Base-by-base conservation (phyloP, 2,797 vertebrate species). In the Danio choprae region DNA sequence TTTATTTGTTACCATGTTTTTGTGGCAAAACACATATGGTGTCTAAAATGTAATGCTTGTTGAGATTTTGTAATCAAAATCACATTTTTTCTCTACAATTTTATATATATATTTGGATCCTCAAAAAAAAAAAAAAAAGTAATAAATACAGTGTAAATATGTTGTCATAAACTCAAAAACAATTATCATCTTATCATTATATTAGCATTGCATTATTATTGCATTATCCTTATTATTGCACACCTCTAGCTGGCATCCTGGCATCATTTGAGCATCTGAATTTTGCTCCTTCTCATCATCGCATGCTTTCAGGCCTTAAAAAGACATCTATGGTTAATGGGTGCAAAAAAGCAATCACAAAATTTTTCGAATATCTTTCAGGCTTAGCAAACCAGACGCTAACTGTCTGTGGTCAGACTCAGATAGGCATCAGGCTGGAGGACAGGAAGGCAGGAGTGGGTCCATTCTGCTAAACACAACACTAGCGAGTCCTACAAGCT, bases 351-450 rank as follows among this genome's bases (percentile, higher is more conserved):
- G 64, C 36, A 62, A 64, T 65, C 50, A 58, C 46, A 9, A 29
- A n/a, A 84, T 74, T 70, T 79, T 83, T 83, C 7, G 69, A 64
- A 53, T 56, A 67, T 81, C 64, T 69, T 22, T 44, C 53, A 65
- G 38, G 43, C 75, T 64, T 79, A 40, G 51, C 38, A 51, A 44
- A 68, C 70, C 70, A 71, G 41, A 29, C 36, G 12, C 69, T 74
- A 78, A 65, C 73, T 41, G 81, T 75, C 81, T 84, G 50, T 58
- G 70, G 81, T 72, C 80, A 22, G 74, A 73, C 62, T 46, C 40
- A 67, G 86, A 87, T 81, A 87, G 81, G 55, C 81, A 84, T 84
- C 81, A 75, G 84, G 56, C 84, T 78, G 51, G 20, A 79, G 79
- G 74, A 81, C 71, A 79, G 65, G 69, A 74, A 83, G 78, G 56